Conservation (phyloP, 2,888 invertebrate genomes). For the Sinhomidia bicolor region DNA sequence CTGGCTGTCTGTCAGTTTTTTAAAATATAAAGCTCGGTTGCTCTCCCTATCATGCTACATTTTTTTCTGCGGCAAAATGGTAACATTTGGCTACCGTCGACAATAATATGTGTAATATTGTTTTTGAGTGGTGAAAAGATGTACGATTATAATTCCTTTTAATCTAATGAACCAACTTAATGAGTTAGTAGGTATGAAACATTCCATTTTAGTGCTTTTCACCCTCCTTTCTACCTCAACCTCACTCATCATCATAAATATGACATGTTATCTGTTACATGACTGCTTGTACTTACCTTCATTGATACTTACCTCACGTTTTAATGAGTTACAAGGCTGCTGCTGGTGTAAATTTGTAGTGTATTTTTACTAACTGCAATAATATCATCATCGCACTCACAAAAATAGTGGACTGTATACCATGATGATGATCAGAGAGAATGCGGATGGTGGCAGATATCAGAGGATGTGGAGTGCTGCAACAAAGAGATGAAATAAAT, state of each 20-base stretch:
- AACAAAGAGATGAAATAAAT: neutral
- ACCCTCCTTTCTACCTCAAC: conserved; percentile 13
- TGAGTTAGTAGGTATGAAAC: conserved; percentile 24
- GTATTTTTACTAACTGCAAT: neutral
- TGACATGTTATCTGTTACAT: neutral
- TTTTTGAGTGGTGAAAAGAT: conserved; percentile 39
- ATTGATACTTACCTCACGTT: neutral
- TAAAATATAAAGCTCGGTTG: neutral
- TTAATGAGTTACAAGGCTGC: neutral
- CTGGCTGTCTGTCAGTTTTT: neutral
- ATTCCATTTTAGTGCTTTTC: conserved; percentile 10
- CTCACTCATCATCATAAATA: too few species aligned
- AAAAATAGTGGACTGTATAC: neutral
- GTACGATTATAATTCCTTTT: conserved; percentile 39
- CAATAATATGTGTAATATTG: neutral
- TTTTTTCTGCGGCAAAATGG: neutral
- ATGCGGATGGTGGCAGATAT: neutral
- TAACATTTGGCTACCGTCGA: conserved; percentile 32
- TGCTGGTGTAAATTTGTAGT: neutral
- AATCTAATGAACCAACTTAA: conserved; percentile 41
- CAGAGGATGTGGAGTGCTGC: neutral
- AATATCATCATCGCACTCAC: neutral
- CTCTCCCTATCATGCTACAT: neutral
- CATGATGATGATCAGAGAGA: too few species aligned
- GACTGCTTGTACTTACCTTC: neutral